phyloP scores from a whole-genome alignment of 2,113 vertebrate genomes.

The Plecotus auritus region DNA sequence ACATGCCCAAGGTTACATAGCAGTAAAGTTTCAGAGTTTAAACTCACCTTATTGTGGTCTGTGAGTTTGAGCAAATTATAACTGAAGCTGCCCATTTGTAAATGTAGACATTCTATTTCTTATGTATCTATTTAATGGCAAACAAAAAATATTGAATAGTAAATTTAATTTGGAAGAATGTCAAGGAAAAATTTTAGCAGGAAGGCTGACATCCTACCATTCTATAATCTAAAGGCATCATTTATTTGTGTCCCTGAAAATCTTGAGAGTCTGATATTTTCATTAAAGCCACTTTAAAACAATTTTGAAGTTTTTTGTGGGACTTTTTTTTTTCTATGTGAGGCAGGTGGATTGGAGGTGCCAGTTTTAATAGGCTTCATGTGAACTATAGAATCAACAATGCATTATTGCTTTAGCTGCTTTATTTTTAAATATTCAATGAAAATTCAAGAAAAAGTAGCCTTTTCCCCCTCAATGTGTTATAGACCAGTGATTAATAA shows the following conservation, averaged over 20 bases:
- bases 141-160: neutral
- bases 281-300: slow-evolving; percentile 10
- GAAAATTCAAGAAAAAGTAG: neutral
- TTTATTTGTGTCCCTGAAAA: slow-evolving; percentile 28
- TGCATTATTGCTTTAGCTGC: neutral
- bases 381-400: neutral
- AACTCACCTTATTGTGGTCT: neutral
- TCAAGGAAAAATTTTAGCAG: neutral
- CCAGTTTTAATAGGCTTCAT: neutral
- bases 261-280: neutral
- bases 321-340: neutral
- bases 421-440: neutral
- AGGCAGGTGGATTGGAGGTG: neutral
- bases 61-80: neutral
- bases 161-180: slow-evolving; percentile 41
- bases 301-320: neutral
- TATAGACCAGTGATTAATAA: neutral
- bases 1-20: neutral
- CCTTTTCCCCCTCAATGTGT: neutral
- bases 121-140: neutral
- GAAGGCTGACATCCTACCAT: neutral
- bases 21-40: slow-evolving; percentile 33
- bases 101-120: neutral
- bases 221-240: neutral
- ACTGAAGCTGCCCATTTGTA: slow-evolving; percentile 21